Evolutionary conservation across 2,888 invertebrate genomes (phyloP).

Genomic region (Pilophorus perplexus): DNA sequence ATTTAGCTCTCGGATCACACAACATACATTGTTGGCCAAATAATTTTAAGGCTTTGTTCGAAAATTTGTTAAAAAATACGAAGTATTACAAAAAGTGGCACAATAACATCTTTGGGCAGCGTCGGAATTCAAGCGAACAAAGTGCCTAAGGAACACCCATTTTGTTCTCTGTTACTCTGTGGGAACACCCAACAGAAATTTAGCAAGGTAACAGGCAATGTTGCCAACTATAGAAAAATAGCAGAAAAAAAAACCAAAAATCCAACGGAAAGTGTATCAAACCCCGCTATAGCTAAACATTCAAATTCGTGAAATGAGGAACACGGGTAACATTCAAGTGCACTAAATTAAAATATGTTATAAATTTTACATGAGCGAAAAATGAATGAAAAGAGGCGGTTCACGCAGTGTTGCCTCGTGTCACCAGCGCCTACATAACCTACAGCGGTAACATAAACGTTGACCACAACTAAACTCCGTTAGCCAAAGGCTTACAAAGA

Average conservation of each 20-base stretch:
- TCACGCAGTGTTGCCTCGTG: too few relatives aligned
- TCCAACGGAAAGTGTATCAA: too few relatives aligned
- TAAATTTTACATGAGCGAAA: conserved; percentile 5
- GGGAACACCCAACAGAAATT: neutral
- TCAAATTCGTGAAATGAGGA: conserved; percentile 18
- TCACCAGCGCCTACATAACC: too few relatives aligned
- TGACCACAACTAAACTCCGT: too few relatives aligned
- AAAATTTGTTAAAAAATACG: too few relatives aligned
- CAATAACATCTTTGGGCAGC: conserved; percentile 6
- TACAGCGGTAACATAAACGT: too few relatives aligned
- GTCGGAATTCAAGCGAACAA: neutral
- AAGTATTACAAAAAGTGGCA: conserved; percentile 6
- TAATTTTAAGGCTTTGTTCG: conserved; percentile 7
- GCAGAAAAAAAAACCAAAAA: neutral
- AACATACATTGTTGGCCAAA: conserved; percentile 18
- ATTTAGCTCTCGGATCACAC: conserved; percentile 25
- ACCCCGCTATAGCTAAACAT: neutral
- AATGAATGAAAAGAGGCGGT: too few relatives aligned
- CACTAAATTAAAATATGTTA: neutral
- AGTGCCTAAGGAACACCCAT: neutral
- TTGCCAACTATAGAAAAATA: neutral
- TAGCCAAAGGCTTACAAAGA: too few relatives aligned
- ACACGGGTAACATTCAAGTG: conserved; percentile 33
- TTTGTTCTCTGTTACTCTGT: neutral
- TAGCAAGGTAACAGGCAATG: too few relatives aligned